Conservation (phyloP, 2,888 invertebrate species). For the Phyllotreta striolata region DNA sequence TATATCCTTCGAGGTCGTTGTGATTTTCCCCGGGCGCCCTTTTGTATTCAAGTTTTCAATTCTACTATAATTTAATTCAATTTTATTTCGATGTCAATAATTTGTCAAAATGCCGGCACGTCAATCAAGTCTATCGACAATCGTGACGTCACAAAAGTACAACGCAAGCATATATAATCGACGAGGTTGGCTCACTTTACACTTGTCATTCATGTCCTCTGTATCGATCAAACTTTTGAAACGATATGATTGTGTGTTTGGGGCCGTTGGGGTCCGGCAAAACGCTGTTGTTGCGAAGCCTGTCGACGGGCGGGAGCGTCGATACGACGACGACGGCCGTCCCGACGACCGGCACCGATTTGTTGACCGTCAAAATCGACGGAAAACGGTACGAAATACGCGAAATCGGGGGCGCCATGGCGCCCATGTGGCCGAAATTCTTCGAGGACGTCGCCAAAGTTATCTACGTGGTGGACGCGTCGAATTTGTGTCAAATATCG, state of each 20-base stretch:
- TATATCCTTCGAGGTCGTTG: too few species aligned
- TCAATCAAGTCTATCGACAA: not conserved
- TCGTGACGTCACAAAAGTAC: not conserved
- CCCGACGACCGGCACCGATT: slow-evolving; percentile 81
- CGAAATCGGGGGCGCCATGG: slow-evolving; percentile 80
- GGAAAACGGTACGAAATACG: slow-evolving; percentile 61
- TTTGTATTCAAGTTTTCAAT: not conserved
- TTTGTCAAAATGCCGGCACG: not conserved
- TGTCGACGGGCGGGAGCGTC: slow-evolving; percentile 74
- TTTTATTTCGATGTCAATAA: not conserved
- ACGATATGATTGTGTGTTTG: slow-evolving; percentile 67
- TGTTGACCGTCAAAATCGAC: slow-evolving; percentile 68
- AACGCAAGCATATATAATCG: too few species aligned
- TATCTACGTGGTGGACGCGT: slow-evolving; percentile 83
- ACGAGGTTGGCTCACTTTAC: too few species aligned
- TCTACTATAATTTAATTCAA: slow-evolving; percentile 1
- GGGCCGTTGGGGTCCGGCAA: slow-evolving; percentile 85
- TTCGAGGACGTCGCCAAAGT: slow-evolving; percentile 73
- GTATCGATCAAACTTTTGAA: too few species aligned
- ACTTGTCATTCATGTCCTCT: too few species aligned
- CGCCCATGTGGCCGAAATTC: slow-evolving; percentile 82
- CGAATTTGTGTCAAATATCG: slow-evolving; percentile 86
- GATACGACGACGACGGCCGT: slow-evolving; percentile 82
- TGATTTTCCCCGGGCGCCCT: too few species aligned
- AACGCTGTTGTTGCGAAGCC: slow-evolving; percentile 77